Base-by-base conservation (phyloP, 1,140 invertebrate species). In the Drosophila orosa region DNA sequence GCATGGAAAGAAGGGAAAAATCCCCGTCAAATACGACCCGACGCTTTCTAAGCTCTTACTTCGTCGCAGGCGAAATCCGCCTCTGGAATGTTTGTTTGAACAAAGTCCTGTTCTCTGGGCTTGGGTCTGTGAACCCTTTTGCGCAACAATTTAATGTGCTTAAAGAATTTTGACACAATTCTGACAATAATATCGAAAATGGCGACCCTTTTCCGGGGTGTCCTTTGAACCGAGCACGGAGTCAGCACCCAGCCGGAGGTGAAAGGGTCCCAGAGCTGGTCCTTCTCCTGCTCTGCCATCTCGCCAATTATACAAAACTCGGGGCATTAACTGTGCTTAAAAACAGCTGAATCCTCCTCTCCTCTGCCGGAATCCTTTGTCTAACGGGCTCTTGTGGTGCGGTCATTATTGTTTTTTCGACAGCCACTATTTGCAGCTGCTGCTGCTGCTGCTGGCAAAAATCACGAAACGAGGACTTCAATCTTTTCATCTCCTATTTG, bases 141-240 rank as follows among this genome's bases (percentile, higher is more conserved):
- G 54, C 27, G 13, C 44, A 61, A 59, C 65, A 69, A 79, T 82
- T 87, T 63, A 68, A 76, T 87, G 57, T 47, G 69, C 67, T 87
- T 82, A 68, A 86, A 60, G 83, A 68, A 82, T 87, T 87, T 72
- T 69, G 52, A 81, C 82, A 86, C 78, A 78, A 80, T 85, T 84
- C 58, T 47, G 62, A 72, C 50, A 78, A 82, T 78, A 60, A 72
- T 67, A 77, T 78, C 63, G 60, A 56, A 66, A 52, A 54, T 13
- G 31, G 54, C 60, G 82, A 85, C 78, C 82, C 74, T 78, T 85
- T 60, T 45, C 45, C 25, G 10, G 52, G 52, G 12, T 45, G 68
- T 61, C 75, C 54, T 61, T 56, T 59, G 56, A 67, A 67, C 54
- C 56, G 57, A 27, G 54, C 31, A 61, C 29, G 33, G 39, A 71